Conservation (phyloP, 2,888 invertebrate species). For the Eilema caniola region DNA sequence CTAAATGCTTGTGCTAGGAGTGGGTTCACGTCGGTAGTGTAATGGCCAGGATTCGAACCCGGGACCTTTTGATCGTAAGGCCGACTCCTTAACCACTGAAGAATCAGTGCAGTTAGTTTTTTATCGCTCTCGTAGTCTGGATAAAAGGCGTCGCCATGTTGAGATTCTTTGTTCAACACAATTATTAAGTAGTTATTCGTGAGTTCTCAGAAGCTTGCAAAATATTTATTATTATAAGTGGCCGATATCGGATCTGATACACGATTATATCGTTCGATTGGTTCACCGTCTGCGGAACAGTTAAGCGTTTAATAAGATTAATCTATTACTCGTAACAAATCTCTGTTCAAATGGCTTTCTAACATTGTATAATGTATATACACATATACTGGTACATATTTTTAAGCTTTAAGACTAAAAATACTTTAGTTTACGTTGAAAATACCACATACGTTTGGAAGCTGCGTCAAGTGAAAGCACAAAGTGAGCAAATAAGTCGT, state of each 20-base stretch:
- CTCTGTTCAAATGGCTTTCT: not conserved
- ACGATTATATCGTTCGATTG: constrained; percentile 29
- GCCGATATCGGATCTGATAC: constrained; percentile 34
- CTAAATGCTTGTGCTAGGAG: too few species aligned
- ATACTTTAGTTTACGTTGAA: too few species aligned
- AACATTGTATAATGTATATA: not conserved
- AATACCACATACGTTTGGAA: too few species aligned
- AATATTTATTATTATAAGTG: constrained; percentile 42
- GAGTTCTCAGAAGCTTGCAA: constrained; percentile 47
- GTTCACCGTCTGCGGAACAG: constrained; percentile 10
- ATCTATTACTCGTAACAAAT: not conserved
- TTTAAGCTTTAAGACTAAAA: too few species aligned
- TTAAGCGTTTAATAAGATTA: constrained; percentile 22
- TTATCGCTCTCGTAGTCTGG: not conserved
- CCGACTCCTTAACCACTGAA: too few species aligned
- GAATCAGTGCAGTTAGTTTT: not conserved
- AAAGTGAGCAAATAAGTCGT: too few species aligned
- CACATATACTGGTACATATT: too few species aligned
- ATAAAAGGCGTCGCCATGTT: not conserved
- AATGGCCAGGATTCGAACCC: too few species aligned
- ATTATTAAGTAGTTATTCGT: constrained; percentile 48
- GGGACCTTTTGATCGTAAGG: too few species aligned
- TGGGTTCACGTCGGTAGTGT: too few species aligned
- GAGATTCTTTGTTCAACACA: constrained; percentile 29
- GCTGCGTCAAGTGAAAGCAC: too few species aligned